Conservation (phyloP, 2,113 vertebrate species). For the Thymallus thymallus region DNA sequence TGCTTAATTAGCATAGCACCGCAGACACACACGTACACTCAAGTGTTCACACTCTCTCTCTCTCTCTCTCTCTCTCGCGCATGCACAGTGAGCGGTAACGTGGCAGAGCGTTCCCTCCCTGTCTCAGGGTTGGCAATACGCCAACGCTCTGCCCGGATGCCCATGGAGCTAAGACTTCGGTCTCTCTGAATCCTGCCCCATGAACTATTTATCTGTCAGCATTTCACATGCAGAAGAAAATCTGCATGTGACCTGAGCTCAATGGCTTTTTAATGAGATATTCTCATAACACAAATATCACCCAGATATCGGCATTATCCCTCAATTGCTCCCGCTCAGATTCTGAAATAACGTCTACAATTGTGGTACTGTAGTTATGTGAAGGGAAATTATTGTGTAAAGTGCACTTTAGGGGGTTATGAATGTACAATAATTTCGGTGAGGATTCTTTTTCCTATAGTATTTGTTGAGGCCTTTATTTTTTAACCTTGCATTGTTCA, state of each 20-base stretch:
- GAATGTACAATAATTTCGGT: not conserved
- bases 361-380: too few species aligned
- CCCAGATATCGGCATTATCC: not conserved
- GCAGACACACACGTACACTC: not conserved
- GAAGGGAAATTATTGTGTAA: not conserved
- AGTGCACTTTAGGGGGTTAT: not conserved
- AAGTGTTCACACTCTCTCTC: not conserved
- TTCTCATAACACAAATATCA: not conserved
- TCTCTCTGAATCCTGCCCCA: not conserved
- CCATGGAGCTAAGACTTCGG: not conserved
- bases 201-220: not conserved
- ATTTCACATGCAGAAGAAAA: not conserved
- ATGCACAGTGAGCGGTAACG: not conserved
- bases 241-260: not conserved
- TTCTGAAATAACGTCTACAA: not conserved
- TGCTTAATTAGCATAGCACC: not conserved
- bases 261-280: not conserved
- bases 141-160: not conserved
- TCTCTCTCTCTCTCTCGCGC: too few species aligned
- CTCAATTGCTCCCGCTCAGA: not conserved
- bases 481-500: slow-evolving; percentile 43
- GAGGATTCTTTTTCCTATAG: not conserved
- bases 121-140: not conserved
- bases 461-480: not conserved
- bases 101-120: not conserved